These are phyloP conservation scores for Cardinalis cardinalis DNA, from an alignment of 2,113 vertebrate species.

Conservation along the genomic window DNA sequence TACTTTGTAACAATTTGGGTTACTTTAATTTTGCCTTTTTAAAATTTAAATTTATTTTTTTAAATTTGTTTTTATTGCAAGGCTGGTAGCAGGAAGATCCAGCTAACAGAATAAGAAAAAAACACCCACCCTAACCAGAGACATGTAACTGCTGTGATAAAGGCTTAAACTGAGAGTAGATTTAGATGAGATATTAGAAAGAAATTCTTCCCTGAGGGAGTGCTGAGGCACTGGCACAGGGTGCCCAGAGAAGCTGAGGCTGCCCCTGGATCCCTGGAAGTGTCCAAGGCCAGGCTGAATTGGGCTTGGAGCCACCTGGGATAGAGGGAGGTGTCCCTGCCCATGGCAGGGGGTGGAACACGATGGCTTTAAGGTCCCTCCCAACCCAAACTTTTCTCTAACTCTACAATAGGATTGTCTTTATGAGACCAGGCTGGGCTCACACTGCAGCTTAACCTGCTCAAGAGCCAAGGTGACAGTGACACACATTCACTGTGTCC, in stretches of 20 bases:
- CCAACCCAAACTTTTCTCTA: neutral
- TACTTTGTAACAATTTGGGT: neutral
- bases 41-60: too few species aligned
- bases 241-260: neutral
- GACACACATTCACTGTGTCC: neutral
- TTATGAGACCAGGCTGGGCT: neutral
- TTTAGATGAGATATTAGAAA: neutral
- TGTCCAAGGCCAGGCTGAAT: rapidly evolving
- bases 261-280: neutral
- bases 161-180: neutral
- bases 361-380: rapidly evolving
- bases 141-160: neutral
- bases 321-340: neutral
- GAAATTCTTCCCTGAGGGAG: neutral
- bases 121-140: neutral
- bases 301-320: neutral
- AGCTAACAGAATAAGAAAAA: neutral
- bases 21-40: neutral
- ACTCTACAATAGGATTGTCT: neutral
- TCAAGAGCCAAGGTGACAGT: neutral
- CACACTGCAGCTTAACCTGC: rapidly evolving
- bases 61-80: neutral
- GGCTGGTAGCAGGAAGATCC: neutral
- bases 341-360: neutral
- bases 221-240: neutral